Conservation (phyloP, 2,797 vertebrate species). For the Eulemur mongoz region DNA sequence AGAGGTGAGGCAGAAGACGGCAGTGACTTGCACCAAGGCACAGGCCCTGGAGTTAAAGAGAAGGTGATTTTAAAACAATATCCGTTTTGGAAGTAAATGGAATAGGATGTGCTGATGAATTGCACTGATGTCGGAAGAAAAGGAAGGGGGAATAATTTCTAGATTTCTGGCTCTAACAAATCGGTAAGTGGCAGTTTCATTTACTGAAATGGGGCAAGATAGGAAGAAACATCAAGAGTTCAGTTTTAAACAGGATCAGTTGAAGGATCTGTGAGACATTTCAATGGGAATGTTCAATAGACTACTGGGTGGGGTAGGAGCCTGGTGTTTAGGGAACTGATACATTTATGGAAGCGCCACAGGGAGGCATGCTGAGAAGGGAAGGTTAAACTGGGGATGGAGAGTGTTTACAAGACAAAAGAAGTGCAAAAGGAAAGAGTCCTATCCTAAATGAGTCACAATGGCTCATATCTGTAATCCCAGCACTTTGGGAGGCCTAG, state of each 20-base stretch:
- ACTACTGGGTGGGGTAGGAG: background rate
- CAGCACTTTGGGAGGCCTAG: background rate
- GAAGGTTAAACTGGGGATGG: background rate
- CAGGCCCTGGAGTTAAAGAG: background rate
- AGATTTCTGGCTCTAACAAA: background rate
- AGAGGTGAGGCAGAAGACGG: background rate
- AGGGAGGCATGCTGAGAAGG: background rate
- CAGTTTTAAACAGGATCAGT: background rate
- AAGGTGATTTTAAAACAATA: background rate
- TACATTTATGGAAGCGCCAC: background rate
- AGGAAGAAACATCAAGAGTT: conserved; percentile 13
- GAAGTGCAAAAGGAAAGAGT: background rate
- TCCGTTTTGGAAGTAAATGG: background rate
- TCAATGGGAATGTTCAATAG: background rate
- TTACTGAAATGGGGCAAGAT: background rate
- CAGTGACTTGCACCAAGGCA: background rate
- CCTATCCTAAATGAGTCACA: background rate
- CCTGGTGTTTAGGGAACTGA: background rate
- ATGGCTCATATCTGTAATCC: background rate
- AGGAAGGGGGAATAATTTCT: background rate
- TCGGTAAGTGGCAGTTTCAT: background rate
- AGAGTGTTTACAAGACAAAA: background rate
- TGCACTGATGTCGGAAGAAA: background rate
- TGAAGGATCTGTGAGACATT: background rate
- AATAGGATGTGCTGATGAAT: background rate